Conservation (phyloP, 2,888 invertebrate species). For the Hesperia comma region DNA sequence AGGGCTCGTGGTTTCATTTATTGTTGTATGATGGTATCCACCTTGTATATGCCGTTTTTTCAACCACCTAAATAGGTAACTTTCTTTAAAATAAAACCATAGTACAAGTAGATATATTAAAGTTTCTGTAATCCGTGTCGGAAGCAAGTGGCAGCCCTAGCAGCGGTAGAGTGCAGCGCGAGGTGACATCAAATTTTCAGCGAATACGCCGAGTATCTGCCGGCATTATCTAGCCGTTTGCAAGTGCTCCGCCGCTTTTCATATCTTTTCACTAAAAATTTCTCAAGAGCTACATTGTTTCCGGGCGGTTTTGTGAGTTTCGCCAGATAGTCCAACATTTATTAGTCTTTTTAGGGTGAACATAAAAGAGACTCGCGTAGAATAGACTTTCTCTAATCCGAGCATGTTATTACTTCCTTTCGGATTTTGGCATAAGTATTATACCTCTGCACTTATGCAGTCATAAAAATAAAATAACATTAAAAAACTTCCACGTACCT, state of each 20-base stretch:
- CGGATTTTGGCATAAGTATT: conserved; percentile 6
- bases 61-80: too few species aligned
- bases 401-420: conserved; percentile 19
- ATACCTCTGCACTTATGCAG: too few species aligned
- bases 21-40: too few species aligned
- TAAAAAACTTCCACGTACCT: too few species aligned
- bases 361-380: conserved; percentile 34
- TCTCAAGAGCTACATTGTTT: conserved; percentile 63
- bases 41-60: too few species aligned
- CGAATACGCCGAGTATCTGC: conserved; percentile 75
- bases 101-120: too few species aligned
- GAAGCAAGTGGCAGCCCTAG: conserved; percentile 23
- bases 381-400: conserved; percentile 33
- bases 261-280: conserved; percentile 76
- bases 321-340: conserved; percentile 38
- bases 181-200: conserved; percentile 81
- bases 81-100: too few species aligned
- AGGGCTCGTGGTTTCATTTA: too few species aligned
- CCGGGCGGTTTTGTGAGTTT: conserved; percentile 46
- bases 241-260: conserved; percentile 70
- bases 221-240: conserved; percentile 80
- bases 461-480: too few species aligned
- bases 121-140: conserved; percentile 35
- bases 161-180: conserved; percentile 71
- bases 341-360: conserved; percentile 36